Conservation (phyloP, 2,113 vertebrate species). For the Leptobrachium ailaonicum region DNA sequence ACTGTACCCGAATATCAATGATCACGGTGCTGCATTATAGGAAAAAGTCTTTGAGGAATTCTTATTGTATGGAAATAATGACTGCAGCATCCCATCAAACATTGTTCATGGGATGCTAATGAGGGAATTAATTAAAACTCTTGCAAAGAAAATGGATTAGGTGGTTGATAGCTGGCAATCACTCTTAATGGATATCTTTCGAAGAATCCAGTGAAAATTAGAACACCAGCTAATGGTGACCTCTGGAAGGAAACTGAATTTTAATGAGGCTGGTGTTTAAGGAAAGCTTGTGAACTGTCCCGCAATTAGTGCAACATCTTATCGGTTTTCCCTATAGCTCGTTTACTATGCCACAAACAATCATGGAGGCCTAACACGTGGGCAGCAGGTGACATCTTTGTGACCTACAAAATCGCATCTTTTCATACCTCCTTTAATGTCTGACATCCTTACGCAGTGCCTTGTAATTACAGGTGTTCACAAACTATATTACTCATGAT, state of each 20-base stretch:
- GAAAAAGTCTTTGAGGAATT: slow-evolving; percentile 16
- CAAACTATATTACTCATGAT: no score
- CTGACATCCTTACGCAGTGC: no score
- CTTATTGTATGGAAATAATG: slow-evolving; percentile 19
- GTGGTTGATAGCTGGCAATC: slow-evolving; percentile 80
- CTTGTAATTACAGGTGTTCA: no score
- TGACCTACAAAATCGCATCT: background rate
- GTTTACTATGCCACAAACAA: slow-evolving; percentile 66
- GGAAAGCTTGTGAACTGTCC: slow-evolving; percentile 61
- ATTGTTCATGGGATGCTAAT: slow-evolving; percentile 66
- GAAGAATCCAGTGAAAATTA: slow-evolving; percentile 78
- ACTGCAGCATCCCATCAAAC: slow-evolving; percentile 29
- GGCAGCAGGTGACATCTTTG: background rate
- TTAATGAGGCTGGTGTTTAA: slow-evolving; percentile 80
- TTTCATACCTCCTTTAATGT: background rate
- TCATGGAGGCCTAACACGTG: background rate
- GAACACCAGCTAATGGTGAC: slow-evolving; percentile 77
- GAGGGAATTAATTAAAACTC: slow-evolving; percentile 82
- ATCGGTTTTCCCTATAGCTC: slow-evolving; percentile 66
- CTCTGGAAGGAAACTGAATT: slow-evolving; percentile 76
- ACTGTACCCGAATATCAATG: background rate
- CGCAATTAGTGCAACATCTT: slow-evolving; percentile 64
- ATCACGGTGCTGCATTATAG: slow-evolving; percentile 21
- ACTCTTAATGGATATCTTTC: slow-evolving; percentile 78
- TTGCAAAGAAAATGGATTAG: slow-evolving; percentile 73